Conservation (phyloP, 2,888 invertebrate genomes). For the Chrysomela aeneicollis region DNA sequence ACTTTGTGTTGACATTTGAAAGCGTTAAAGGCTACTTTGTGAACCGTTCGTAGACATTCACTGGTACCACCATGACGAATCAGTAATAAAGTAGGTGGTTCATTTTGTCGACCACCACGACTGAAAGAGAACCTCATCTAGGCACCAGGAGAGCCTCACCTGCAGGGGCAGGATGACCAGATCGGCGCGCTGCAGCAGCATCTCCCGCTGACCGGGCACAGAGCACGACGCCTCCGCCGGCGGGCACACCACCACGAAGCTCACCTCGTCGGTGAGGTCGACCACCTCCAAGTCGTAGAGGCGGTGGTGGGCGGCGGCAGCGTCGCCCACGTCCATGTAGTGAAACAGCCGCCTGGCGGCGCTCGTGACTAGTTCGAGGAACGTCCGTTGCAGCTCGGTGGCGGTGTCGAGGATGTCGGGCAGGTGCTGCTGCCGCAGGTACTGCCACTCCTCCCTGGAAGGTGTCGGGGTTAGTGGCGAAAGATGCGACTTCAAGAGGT, state of each 20-base stretch:
- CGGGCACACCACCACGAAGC: constrained; percentile 91
- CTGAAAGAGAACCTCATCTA: no score
- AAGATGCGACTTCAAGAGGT: no score
- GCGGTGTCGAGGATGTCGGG: constrained; percentile 63
- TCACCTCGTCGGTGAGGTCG: constrained; percentile 89
- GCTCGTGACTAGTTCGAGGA: constrained; percentile 78
- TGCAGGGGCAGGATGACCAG: constrained; percentile 85
- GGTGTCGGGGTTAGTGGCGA: neutral
- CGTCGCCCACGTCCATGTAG: constrained; percentile 79
- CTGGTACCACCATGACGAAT: no score
- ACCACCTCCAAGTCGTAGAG: constrained; percentile 94
- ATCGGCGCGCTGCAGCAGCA: constrained; percentile 84
- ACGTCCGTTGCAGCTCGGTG: constrained; percentile 82
- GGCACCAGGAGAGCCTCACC: no score
- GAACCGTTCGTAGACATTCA: no score
- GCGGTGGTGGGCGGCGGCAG: constrained; percentile 77
- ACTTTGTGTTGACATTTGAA: no score
- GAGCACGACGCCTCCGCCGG: constrained; percentile 93
- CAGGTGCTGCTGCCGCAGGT: constrained; percentile 73
- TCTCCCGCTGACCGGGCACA: constrained; percentile 86
- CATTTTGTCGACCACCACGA: no score
- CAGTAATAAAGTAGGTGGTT: no score
- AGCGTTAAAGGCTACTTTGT: no score
- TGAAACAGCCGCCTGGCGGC: constrained; percentile 79
- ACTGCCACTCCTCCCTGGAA: constrained; percentile 94